These are phyloP conservation scores for Apostichopus californicus DNA, from an alignment of 35 echinoderm and acorn worm species.

Conservation along the genomic window DNA sequence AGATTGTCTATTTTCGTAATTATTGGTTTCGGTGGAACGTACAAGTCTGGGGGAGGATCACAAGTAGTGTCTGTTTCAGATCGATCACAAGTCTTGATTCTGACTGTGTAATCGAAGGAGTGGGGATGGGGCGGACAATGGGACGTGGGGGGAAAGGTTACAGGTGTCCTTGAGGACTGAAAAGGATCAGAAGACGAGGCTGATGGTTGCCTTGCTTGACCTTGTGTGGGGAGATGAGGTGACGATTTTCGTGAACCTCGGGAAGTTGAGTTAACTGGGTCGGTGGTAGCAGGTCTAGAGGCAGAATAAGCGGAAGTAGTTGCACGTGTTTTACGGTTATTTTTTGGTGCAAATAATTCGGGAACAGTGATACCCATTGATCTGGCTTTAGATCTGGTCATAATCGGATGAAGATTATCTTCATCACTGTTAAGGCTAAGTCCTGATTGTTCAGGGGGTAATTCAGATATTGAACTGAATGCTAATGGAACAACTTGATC, in stretches of 20 bases:
- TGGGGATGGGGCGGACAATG: too few relatives aligned
- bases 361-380: constrained; percentile 54
- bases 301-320: too few relatives aligned
- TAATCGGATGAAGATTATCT: constrained; percentile 13
- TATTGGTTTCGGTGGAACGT: not conserved
- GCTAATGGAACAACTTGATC: constrained; percentile 50
- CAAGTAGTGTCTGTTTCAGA: not conserved
- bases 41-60: not conserved
- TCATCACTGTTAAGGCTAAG: not conserved
- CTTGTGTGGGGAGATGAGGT: not conserved
- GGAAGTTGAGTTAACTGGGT: too few relatives aligned
- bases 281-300: too few relatives aligned
- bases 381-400: constrained; percentile 44
- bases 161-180: too few relatives aligned
- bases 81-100: not conserved
- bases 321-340: too few relatives aligned
- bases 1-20: too few relatives aligned
- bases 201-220: too few relatives aligned
- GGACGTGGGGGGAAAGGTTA: too few relatives aligned
- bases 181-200: too few relatives aligned
- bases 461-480: constrained; percentile 18
- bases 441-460: not conserved
- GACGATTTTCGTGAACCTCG: too few relatives aligned
- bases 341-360: not conserved
- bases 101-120: not conserved